Percentiles rank a stretch among this genome's conserved stretches.
Evolutionary conservation across 2,888 invertebrate genomes (phyloP).

Genomic region (Entomobrya proxima): DNA sequence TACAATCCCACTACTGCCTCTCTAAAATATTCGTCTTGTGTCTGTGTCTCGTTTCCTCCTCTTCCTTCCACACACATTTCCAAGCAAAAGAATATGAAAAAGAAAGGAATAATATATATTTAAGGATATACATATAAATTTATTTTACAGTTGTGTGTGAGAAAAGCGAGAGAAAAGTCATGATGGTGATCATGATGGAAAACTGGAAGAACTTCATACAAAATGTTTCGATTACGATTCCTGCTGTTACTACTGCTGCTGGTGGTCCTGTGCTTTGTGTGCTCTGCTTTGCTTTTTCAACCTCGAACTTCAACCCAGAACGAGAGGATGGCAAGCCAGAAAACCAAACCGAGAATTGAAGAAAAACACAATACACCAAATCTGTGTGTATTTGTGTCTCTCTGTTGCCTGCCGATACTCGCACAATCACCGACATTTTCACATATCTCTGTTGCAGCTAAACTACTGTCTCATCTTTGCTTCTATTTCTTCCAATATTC

Average conservation of each 20-base stretch:
- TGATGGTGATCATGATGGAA: conserved; percentile 23
- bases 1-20: conserved; percentile 13
- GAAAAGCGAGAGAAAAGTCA: not conserved
- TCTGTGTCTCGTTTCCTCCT: not conserved
- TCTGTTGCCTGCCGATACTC: not conserved
- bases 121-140: conserved; percentile 42
- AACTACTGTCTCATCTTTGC: not conserved
- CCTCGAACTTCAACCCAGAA: conserved; percentile 56
- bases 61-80: not conserved
- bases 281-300: conserved; percentile 53
- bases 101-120: not conserved
- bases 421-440: conserved; percentile 1
- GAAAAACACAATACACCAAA: conserved; percentile 30
- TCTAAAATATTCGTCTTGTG: not conserved
- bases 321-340: conserved; percentile 21
- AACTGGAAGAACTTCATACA: conserved; percentile 39
- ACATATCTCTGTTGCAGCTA: not conserved
- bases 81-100: not conserved
- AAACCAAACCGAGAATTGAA: conserved; percentile 9
- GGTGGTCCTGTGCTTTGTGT: too few species aligned
- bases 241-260: conserved; percentile 36
- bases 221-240: conserved; percentile 64
- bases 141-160: conserved; percentile 36
- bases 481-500: conserved; percentile 21
- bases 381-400: too few species aligned